Evolutionary conservation across 2,888 invertebrate species (phyloP), one percentile per base, ranked within the genome.

Genomic region (Microctonus brassicae): DNA sequence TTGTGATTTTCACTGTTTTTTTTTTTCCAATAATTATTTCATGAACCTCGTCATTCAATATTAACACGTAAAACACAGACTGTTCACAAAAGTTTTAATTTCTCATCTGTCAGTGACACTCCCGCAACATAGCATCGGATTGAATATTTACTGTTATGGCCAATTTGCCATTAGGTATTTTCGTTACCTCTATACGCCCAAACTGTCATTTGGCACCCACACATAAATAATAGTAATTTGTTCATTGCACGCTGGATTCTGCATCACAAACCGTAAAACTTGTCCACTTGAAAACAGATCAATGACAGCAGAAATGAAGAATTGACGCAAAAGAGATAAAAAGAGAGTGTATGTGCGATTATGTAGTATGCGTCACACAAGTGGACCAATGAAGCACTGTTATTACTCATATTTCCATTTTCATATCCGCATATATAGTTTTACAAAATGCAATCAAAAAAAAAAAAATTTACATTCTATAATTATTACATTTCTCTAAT

Each of bases 251-350:
- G 47, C 47, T 47, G 5, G 47, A 17, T n/a, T 4, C 47, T 47
- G 47, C 47, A 47, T 17, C 53, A 53, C 53, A 53, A 20, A 53
- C 20, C 53, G 53, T 53, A 53, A 7, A 53, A 53, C 53, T 53
- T 53, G 53, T 53, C 53, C 53, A 53, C 20, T 53, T 29, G 29
- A 29, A 29, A 29, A 29, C 7, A 29, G 4, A 29, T 7, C 3
- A 29, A 29, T 29, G 29, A 7, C 29, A 29, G 7, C 7, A 6
- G 17, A 53, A 53, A 53, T 17, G 20, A 9, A 20, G 4, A 53
- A 20, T n/a, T 17, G 17, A 17, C 47, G 17, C n/a, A n/a, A 53
- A 53, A 17, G 10, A 6, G 53, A 20, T 22, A 22, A 20, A 53
- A 53, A 53, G 53, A 22, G 17, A 53, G 20, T 17, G 7, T 17